phyloP scores from a whole-genome alignment of 2,113 vertebrate genomes.

The Thryonomys swinderianus region DNA sequence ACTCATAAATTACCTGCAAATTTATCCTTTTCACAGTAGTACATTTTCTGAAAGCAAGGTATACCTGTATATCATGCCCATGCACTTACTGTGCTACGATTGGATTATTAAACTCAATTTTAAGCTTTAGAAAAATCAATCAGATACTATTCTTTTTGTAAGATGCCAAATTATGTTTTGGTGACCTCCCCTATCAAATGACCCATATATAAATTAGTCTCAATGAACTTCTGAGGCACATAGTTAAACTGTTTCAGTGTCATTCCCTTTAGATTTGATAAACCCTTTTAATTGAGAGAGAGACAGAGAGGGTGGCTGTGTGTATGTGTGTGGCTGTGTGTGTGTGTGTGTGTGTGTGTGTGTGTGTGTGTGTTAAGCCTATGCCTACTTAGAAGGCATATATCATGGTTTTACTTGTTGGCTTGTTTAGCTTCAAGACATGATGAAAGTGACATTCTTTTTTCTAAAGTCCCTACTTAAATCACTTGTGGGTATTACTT shows the following conservation, averaged over 20 bases:
- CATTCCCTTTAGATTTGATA: neutral
- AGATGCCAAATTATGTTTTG: constrained; percentile 53
- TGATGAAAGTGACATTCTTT: neutral
- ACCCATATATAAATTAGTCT: neutral
- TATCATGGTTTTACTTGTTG: neutral
- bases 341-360: neutral
- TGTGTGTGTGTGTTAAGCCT: neutral
- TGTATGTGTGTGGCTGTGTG: neutral
- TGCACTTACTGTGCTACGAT: constrained; percentile 48
- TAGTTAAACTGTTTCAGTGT: neutral
- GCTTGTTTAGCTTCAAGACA: constrained; percentile 46
- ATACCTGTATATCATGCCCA: constrained; percentile 35
- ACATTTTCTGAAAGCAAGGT: constrained; percentile 22
- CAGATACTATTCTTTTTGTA: constrained; percentile 42
- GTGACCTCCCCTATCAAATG: constrained; percentile 27
- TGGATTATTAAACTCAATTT: constrained; percentile 63
- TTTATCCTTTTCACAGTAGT: neutral
- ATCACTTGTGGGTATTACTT: constrained; percentile 29
- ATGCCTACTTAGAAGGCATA: neutral
- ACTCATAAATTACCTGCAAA: constrained; percentile 27
- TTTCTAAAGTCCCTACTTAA: neutral
- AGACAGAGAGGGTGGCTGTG: too few relatives aligned
- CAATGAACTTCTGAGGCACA: neutral
- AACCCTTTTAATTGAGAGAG: neutral
- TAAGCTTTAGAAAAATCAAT: constrained; percentile 64